Conservation (phyloP, 1,140 invertebrate species). For the Psilanteris sp. region DNA sequence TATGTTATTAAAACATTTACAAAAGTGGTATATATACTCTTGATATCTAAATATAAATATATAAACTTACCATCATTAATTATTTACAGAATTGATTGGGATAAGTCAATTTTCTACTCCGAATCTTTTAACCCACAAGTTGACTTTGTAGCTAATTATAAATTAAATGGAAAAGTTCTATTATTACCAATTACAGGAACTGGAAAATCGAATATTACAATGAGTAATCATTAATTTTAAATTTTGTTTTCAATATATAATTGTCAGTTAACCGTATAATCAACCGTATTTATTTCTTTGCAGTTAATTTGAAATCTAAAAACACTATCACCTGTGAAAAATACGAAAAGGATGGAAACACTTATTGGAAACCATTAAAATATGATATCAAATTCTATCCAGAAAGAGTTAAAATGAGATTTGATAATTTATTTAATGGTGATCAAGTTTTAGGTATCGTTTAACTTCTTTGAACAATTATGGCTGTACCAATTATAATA, state of each 20-base stretch:
- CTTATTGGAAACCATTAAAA: conserved; percentile 82
- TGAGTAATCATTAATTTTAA: conserved; percentile 79
- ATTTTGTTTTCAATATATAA: too few species aligned
- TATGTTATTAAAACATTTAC: neutral
- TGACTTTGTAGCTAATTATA: conserved; percentile 84
- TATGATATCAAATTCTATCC: conserved; percentile 82
- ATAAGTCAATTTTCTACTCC: conserved; percentile 78
- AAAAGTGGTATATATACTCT: too few species aligned
- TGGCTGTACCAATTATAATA: neutral
- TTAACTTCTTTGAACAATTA: neutral
- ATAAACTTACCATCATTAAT: conserved; percentile 9
- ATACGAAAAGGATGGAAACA: conserved; percentile 80
- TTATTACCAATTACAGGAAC: conserved; percentile 85
- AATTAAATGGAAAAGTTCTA: conserved; percentile 84
- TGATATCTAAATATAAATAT: too few species aligned
- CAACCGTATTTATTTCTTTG: conserved; percentile 54
- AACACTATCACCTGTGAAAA: conserved; percentile 82
- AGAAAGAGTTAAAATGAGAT: conserved; percentile 79
- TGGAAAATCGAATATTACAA: conserved; percentile 85
- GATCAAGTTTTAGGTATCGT: conserved; percentile 79
- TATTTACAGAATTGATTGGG: conserved; percentile 76
- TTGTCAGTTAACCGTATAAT: too few species aligned
- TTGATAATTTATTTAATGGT: conserved; percentile 83
- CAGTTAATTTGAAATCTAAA: conserved; percentile 82
- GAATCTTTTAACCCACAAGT: conserved; percentile 75